These are phyloP conservation scores for Vireo griseus DNA, from an alignment of 2,797 vertebrate species.

Conservation along the genomic window DNA sequence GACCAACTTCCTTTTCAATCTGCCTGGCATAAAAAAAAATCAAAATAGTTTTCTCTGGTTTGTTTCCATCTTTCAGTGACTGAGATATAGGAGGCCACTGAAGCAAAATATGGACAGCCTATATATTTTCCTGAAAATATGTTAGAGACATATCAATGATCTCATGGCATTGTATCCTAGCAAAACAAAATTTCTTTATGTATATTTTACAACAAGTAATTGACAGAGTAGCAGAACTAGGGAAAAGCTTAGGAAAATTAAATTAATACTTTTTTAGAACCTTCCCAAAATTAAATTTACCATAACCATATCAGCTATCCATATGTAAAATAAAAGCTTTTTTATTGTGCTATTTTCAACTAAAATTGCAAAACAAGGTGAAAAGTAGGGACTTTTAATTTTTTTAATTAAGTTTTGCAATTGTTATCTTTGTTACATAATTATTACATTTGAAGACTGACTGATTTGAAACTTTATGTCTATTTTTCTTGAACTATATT, in stretches of 20 bases:
- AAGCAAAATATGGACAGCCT: neutral
- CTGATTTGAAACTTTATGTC: neutral
- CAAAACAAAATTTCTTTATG: neutral
- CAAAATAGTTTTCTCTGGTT: neutral
- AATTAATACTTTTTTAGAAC: neutral
- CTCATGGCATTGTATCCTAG: neutral
- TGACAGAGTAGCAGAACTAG: neutral
- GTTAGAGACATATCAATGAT: neutral
- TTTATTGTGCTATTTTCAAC: neutral
- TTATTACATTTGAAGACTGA: neutral
- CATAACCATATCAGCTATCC: neutral
- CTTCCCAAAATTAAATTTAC: neutral
- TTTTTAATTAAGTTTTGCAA: neutral
- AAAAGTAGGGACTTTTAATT: neutral
- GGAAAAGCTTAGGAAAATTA: neutral
- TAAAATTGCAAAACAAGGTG: neutral
- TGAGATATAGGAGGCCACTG: neutral
- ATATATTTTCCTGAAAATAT: neutral
- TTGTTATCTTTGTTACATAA: neutral
- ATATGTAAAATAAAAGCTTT: neutral
- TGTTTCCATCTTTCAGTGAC: neutral
- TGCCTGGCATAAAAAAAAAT: neutral
- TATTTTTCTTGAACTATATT: neutral
- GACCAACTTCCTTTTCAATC: neutral
- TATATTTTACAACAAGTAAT: neutral